Base-by-base conservation (phyloP, 2,888 invertebrate genomes). In the Allygus modestus region DNA sequence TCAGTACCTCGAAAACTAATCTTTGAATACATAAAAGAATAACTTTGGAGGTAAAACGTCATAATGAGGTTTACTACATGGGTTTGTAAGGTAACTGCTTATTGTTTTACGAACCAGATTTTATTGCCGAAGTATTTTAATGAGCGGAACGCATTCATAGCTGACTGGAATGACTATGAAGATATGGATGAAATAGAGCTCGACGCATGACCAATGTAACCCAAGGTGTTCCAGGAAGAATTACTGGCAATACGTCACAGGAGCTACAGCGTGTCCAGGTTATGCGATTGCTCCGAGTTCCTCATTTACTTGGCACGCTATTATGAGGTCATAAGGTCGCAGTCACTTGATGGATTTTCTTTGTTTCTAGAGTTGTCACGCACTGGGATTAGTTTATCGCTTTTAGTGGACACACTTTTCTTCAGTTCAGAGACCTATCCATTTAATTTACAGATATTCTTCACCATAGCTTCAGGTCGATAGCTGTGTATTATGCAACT, bases 181-280 rank as follows among this genome's bases (percentile, higher is more conserved):
- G 58, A 4, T 58, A 7, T 17, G 58, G 58, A 58, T 58, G 58
- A 58, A 58, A 58, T 58, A 58, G 58, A 58, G 12, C 58, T 58
- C 9, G 12, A 0, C 4, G 23, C 58, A 51, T 58, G 58, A 58
- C 51, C 7, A 51, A 51, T 51, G 58, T 23, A 23, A 2, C 5
- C 2, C 58, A 20, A 12, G 23, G 58, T 23, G 26, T 58, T 58
- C 58, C 17, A 26, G 58, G 58, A 58, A 58, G 20, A 20, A 26
- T 58, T 58, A 58, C 26, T 0, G 58, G 58, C 58, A 58, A 23
- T 20, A 58, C 51, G 58, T 58, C 26, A 23, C 58, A 58, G 58
- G 58, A 58, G 58, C 58, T 23, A 51, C 15, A 17, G 51, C 9
- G 15, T 11, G n/a, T 15, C 51, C 4, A 4, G 51, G 9, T 7